These are phyloP conservation scores for Poecile atricapillus DNA, from an alignment of 2,113 vertebrate genomes.

Conservation along the genomic window DNA sequence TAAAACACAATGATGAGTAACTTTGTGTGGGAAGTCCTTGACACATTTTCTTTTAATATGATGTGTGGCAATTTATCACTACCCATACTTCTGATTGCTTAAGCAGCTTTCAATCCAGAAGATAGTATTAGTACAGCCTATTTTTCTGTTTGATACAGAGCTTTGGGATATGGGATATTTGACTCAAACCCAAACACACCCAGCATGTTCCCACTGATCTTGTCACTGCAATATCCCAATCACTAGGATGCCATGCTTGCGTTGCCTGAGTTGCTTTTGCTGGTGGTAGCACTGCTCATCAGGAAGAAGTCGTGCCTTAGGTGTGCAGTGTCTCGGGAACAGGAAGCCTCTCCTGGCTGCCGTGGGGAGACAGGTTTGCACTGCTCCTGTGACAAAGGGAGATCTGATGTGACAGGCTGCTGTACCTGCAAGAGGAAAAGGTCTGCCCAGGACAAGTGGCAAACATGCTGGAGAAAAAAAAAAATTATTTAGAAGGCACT, in stretches of 20 bases:
- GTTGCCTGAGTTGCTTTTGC: neutral
- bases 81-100: neutral
- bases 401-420: neutral
- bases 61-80: neutral
- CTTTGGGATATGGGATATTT: neutral
- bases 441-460: neutral
- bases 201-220: neutral
- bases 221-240: neutral
- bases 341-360: neutral
- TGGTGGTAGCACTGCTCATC: accelerated
- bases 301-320: accelerated
- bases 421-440: neutral
- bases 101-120: neutral
- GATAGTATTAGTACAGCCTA: neutral
- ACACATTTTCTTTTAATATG: neutral
- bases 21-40: neutral
- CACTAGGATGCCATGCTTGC: accelerated
- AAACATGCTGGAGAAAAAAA: neutral
- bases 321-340: neutral
- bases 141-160: neutral
- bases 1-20: neutral
- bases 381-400: neutral
- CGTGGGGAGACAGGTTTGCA: neutral
- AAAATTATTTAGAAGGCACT: neutral
- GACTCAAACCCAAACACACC: neutral